Base-by-base conservation (phyloP, 1,140 invertebrate species). In the Rhagoletis pomonella region DNA sequence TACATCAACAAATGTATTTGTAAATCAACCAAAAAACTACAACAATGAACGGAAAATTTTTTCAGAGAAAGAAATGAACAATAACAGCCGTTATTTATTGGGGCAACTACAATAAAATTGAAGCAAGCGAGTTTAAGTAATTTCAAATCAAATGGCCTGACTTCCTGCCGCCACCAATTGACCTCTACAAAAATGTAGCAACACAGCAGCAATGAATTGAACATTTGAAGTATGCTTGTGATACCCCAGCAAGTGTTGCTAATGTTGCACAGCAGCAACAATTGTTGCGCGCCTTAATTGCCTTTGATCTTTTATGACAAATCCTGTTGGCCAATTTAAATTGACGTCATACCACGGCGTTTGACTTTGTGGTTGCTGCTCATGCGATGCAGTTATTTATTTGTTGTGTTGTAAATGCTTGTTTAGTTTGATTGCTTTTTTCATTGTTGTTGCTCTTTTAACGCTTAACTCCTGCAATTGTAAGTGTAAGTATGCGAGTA, bases 261-360 rank as follows among this genome's bases (percentile, higher is more conserved):
- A 39, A 69, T 42, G 65, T 19, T 29, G 29, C 39, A n/a, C 39
- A 17, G 42, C 2, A 17, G 42, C 39, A 44, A 73, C 42, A 67
- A 44, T 73, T 47, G 44, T n/a, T 73, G 42, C 14, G 67, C 3
- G 42, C 44, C 42, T 73, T 73, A 73, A 73, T 73, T 73, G 67
- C 17, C 67, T 47, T 47, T 44, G 67, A 73, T 47, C 39, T 47
- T 73, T 73, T 73, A 73, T 73, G 67, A 73, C 67, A 73, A 47
- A 47, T 73, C 67, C 67, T 73, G 67, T 73, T 73, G 67, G 42
- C 39, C 39, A n/a, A 47, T 47, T 73, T 42, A 12, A n/a, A 73
- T 47, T 73, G 67, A 44, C 67, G 39, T 44, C 44, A 12, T 73
- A 29, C 29, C 29, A 29, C 29, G 29, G 29, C 29, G 10, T 6